Evolutionary conservation across 2,888 invertebrate genomes (phyloP).

Genomic region (Phortica magna): DNA sequence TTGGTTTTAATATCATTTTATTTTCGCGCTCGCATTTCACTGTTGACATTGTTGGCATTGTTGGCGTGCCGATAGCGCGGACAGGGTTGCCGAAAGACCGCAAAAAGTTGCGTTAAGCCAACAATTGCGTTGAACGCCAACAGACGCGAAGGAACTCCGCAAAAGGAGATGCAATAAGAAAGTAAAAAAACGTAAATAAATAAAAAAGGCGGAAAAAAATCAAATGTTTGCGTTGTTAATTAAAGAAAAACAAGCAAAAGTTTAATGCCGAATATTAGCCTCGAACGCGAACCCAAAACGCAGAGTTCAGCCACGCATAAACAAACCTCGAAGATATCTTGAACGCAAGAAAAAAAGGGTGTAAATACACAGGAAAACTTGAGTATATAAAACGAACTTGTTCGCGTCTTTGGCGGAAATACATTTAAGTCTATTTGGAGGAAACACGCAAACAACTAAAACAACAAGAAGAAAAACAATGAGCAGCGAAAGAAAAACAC

Average conservation of each 20-base stretch:
- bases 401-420: slow-evolving; percentile 5
- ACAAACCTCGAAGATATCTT: slow-evolving; percentile 22
- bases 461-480: slow-evolving; percentile 21
- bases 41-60: slow-evolving; percentile 16
- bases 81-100: background rate
- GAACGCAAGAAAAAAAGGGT: slow-evolving; percentile 55
- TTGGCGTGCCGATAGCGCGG: background rate
- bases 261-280: slow-evolving; percentile 73
- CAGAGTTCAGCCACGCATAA: slow-evolving; percentile 60
- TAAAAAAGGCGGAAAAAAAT: slow-evolving; percentile 54
- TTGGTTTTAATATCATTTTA: slow-evolving; percentile 30
- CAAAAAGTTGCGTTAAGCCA: slow-evolving; percentile 13
- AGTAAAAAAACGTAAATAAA: slow-evolving; percentile 26
- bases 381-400: slow-evolving; percentile 12
- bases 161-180: slow-evolving; percentile 58
- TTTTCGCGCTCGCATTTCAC: background rate
- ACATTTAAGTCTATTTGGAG: slow-evolving; percentile 57
- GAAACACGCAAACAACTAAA: slow-evolving; percentile 61
- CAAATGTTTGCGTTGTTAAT: slow-evolving; percentile 75
- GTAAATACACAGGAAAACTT: slow-evolving; percentile 58
- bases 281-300: slow-evolving; percentile 19
- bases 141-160: slow-evolving; percentile 34
- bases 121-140: background rate
- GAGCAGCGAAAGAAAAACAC: slow-evolving; percentile 45
- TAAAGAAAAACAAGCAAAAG: slow-evolving; percentile 75